A percentile compares a stretch with the other conserved stretches of the same genome.
Evolutionary conservation across 2,113 vertebrate species (phyloP).

Genomic region (Emydocephalus ijimae): DNA sequence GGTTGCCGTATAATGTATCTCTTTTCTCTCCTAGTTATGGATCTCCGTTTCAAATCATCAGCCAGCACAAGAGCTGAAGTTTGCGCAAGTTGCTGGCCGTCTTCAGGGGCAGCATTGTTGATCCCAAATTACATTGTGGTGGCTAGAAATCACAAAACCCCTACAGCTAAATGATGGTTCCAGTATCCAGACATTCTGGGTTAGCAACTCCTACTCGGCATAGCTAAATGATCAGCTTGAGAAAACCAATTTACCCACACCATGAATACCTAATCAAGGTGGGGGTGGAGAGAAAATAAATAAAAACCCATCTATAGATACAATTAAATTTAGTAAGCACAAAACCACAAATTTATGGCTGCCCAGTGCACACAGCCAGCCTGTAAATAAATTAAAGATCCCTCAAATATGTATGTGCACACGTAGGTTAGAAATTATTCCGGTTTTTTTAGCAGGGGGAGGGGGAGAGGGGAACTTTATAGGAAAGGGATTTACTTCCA

Average conservation of each 20-base stretch:
- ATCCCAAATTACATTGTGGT: neutral
- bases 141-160: neutral
- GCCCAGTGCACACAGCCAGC: slow-evolving; percentile 2
- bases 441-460: neutral
- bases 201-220: neutral
- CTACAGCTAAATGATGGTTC: neutral
- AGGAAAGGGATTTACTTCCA: neutral
- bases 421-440: slow-evolving; percentile 3
- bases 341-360: slow-evolving; percentile 19
- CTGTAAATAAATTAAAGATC: slow-evolving; percentile 9
- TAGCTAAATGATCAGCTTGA: neutral
- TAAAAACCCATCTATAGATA: slow-evolving; percentile 1
- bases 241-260: neutral
- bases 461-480: neutral
- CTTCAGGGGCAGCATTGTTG: neutral
- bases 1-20: neutral
- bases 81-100: neutral
- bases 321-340: slow-evolving; percentile 2
- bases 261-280: slow-evolving; percentile 7
- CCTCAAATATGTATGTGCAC: neutral
- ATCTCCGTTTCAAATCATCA: neutral
- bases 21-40: neutral
- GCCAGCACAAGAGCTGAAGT: neutral
- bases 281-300: neutral
- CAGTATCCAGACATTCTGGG: neutral